phyloP scores from a whole-genome alignment of 2,888 invertebrate genomes.

The Ecdyonurus torrentis region DNA sequence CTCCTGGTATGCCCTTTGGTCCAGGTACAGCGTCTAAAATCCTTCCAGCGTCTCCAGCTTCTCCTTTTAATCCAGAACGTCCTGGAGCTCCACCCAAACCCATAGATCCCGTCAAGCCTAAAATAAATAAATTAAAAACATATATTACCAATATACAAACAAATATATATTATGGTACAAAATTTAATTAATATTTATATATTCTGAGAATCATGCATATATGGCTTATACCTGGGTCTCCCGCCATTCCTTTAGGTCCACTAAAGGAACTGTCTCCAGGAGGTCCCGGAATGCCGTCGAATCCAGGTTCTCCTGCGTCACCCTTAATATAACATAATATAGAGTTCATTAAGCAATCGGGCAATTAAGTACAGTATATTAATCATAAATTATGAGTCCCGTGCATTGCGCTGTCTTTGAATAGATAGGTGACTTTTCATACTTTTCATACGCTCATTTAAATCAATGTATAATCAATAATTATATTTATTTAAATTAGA shows the following conservation, averaged over 20 bases:
- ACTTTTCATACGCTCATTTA: neutral
- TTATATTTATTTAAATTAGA: neutral
- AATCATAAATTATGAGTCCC: too few species aligned
- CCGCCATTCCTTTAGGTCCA: conserved; percentile 43
- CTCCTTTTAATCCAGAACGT: conserved; percentile 16
- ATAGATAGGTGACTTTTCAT: too few species aligned
- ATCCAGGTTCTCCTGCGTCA: conserved; percentile 25
- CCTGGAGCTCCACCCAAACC: conserved; percentile 19
- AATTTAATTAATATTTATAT: too few species aligned
- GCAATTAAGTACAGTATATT: too few species aligned
- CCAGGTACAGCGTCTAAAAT: conserved; percentile 32
- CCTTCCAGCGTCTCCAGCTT: conserved; percentile 15
- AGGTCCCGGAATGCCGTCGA: conserved; percentile 19
- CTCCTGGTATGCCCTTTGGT: conserved; percentile 42
- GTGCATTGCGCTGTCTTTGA: too few species aligned
- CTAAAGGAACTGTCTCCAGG: conserved; percentile 18
- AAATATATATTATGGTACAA: too few species aligned
- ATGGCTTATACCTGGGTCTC: conserved; percentile 20
- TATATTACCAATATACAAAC: too few species aligned
- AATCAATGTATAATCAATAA: neutral
- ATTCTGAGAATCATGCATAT: too few species aligned
- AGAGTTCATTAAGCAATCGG: too few species aligned
- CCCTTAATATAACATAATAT: too few species aligned
- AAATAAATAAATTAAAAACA: too few species aligned
- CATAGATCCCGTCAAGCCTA: conserved; percentile 12